Evolutionary conservation across 2,888 invertebrate species (phyloP), one percentile per base, ranked within the genome.

Genomic region (Ceriagrion tenellum): DNA sequence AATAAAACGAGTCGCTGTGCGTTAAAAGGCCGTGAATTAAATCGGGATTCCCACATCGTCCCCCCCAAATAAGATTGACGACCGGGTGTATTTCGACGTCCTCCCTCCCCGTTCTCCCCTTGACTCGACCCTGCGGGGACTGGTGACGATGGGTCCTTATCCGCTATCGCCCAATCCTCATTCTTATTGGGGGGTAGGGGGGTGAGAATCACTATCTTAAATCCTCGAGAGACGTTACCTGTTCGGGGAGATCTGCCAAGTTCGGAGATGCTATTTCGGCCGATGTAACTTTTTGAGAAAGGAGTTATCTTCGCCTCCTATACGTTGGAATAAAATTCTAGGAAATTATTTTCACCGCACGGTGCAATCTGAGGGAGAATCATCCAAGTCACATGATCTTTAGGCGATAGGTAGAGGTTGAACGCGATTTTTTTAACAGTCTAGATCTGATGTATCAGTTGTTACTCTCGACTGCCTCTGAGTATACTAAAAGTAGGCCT

Each of bases 21-120:
- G 63, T 93, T 93, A 93, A 93, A 69, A 18, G 69, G 55, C 40
- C 93, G 47, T 93, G 93, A 93, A 93, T 93, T 93, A 74, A 69
- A 93, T 93, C 93, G 47, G 69, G 23, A 74, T 47, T 55, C 69
- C 35, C 93, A 13, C 69, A 74, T 69, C 10, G 47, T n/a, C 69
- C 69, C 69, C 69, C 81, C 81, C 81, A 81, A 81, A 81, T 47
- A 93, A 93, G 93, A 93, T 93, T 93, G 69, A 93, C 93, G 69
- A 35, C 93, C 47, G 69, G 47, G 55, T 90, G 30, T 63, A 26
- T 93, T 56, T 90, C 90, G 40, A 40, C 59, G 91, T 63, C 35
- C 59, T 35, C 93, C 69, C 40, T 12, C 13, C 47, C 1, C 81
- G 30, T 30, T 81, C 26, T 6, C 4, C 81, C 18, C 35, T 35